phyloP scores from a whole-genome alignment of 2,113 vertebrate species.

The Crotalus helleri region DNA sequence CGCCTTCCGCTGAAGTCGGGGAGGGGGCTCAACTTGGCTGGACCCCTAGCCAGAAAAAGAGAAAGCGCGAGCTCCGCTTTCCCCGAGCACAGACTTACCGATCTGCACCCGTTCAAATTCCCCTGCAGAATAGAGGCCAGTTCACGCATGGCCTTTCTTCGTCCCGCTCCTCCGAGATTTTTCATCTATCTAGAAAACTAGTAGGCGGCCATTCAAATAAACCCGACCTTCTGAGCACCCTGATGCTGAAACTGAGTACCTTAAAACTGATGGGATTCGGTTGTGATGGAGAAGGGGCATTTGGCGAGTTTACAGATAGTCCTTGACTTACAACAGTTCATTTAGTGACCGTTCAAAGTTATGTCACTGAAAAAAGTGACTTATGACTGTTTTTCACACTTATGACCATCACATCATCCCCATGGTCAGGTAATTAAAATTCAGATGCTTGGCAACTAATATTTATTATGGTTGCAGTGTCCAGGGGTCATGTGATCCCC shows the following conservation, averaged over 20 bases:
- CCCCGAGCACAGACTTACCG: not conserved
- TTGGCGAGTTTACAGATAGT: not conserved
- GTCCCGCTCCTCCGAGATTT: not conserved
- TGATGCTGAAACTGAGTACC: not conserved
- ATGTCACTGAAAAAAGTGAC: not conserved
- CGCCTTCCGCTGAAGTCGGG: not conserved
- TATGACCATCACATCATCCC: not conserved
- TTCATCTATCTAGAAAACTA: not conserved
- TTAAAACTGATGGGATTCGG: not conserved
- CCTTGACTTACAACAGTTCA: not conserved
- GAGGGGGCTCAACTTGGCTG: not conserved
- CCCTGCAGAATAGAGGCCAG: not conserved
- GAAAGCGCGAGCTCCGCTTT: not conserved
- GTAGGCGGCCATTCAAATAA: not conserved
- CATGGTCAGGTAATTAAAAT: not conserved
- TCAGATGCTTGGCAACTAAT: not conserved
- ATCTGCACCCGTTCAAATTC: not conserved
- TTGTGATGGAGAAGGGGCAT: no score
- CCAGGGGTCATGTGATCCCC: not conserved
- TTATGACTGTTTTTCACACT: not conserved
- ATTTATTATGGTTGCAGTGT: not conserved
- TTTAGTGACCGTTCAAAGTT: not conserved
- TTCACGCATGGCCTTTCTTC: not conserved
- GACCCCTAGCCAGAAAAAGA: not conserved
- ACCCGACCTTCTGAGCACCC: not conserved